Evolutionary conservation across 1,140 invertebrate genomes (phyloP).

Genomic region (Megalonaias nervosa): DNA sequence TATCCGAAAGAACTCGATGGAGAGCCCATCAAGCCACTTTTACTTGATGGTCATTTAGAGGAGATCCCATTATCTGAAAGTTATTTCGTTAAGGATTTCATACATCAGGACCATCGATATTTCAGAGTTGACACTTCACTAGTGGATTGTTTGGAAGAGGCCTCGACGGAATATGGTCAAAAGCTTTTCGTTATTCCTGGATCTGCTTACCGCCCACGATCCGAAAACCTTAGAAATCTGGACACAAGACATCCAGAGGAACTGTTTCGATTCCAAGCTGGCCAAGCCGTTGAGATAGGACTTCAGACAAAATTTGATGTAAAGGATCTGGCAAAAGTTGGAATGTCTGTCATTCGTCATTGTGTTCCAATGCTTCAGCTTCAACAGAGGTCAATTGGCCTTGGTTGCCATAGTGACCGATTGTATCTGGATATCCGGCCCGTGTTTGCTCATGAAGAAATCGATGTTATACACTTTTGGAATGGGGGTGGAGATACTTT

Average conservation of each 20-base stretch:
- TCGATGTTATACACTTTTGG: not conserved
- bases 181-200: constrained; percentile 17
- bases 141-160: constrained; percentile 10
- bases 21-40: constrained; percentile 17
- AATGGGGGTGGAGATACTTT: not conserved
- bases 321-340: not conserved
- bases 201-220: constrained; percentile 21
- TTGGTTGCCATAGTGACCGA: constrained; percentile 14
- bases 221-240: constrained; percentile 14
- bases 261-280: constrained; percentile 11
- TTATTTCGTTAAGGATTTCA: constrained; percentile 8
- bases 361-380: not conserved
- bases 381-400: constrained; percentile 10
- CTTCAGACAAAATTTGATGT: not conserved
- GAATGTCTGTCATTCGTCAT: not conserved
- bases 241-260: constrained; percentile 17
- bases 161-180: not conserved
- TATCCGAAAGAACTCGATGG: constrained; percentile 14
- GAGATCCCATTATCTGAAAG: not conserved
- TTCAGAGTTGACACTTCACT: constrained; percentile 16
- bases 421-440: constrained; percentile 18
- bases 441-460: not conserved
- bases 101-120: constrained; percentile 11
- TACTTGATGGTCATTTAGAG: constrained; percentile 14
- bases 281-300: constrained; percentile 24